phyloP scores from a whole-genome alignment of 2,888 invertebrate species.

The Harpalus rufipes region DNA sequence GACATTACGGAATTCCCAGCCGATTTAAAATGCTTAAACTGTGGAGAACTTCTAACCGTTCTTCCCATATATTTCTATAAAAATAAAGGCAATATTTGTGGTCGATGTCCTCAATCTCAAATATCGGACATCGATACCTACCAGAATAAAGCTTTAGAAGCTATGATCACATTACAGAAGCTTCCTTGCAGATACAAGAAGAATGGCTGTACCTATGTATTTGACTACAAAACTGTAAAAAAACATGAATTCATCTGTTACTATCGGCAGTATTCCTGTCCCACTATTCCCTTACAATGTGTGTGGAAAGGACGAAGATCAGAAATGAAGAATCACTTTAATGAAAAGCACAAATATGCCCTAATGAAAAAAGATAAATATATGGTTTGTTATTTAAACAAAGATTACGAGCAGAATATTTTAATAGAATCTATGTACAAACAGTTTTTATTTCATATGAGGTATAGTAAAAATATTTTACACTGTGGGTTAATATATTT shows the following conservation, averaged over 20 bases:
- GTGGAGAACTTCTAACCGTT: conserved; percentile 25
- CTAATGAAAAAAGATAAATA: background rate
- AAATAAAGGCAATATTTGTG: conserved; percentile 24
- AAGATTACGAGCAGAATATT: conserved; percentile 34
- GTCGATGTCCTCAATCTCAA: conserved; percentile 30
- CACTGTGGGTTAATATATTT: conserved; percentile 34
- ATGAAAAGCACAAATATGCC: background rate
- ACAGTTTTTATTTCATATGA: conserved; percentile 30
- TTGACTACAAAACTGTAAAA: conserved; percentile 33
- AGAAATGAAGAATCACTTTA: conserved; percentile 31
- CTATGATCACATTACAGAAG: conserved; percentile 14
- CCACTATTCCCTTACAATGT: conserved; percentile 21
- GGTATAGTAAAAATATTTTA: background rate
- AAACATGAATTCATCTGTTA: conserved; percentile 9
- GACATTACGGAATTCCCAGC: background rate
- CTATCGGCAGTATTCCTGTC: conserved; percentile 22
- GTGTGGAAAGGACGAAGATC: conserved; percentile 15
- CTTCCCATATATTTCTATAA: conserved; percentile 13
- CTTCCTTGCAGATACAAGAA: conserved; percentile 32
- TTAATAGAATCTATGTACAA: conserved; percentile 16
- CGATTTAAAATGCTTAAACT: conserved; percentile 17
- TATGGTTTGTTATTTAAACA: background rate
- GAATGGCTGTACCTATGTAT: background rate
- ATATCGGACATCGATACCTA: background rate
- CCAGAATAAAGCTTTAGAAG: conserved; percentile 18